phyloP scores from a whole-genome alignment of 2,113 vertebrate species.

The Campylorhamphus procurvoides region DNA sequence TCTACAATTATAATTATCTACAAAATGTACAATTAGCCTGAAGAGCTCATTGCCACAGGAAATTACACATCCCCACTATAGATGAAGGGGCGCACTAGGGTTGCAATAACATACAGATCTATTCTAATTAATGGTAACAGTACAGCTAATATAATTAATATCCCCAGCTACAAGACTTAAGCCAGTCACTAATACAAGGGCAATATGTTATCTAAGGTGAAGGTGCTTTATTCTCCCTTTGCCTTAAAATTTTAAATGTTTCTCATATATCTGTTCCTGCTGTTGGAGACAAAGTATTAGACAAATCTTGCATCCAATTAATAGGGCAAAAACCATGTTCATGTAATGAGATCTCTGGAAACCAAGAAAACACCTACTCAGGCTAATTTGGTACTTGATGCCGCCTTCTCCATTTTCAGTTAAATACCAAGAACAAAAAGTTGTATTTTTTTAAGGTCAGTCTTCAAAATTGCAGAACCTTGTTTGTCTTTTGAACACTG shows the following conservation, averaged over 20 bases:
- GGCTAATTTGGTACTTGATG: neutral
- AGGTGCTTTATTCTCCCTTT: neutral
- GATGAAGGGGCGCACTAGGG: neutral
- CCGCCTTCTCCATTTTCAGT: neutral
- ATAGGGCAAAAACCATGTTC: neutral
- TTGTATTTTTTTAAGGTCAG: neutral
- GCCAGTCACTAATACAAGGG: neutral
- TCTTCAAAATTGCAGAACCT: neutral
- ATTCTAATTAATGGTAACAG: slow-evolving; percentile 28
- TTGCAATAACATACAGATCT: neutral
- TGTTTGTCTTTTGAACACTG: neutral
- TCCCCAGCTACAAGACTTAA: neutral
- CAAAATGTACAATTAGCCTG: slow-evolving; percentile 19
- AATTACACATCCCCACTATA: neutral
- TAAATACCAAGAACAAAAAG: neutral
- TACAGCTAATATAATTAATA: neutral
- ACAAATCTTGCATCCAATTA: neutral
- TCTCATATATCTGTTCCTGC: neutral
- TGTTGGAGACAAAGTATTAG: neutral
- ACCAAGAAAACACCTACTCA: neutral
- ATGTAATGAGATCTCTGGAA: neutral
- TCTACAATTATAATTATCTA: slow-evolving; percentile 25
- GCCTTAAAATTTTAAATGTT: neutral
- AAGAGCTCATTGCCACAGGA: slow-evolving; percentile 31
- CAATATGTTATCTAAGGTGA: neutral